Evolutionary conservation across 2,888 invertebrate species (phyloP).

Genomic region (Biston betularia): DNA sequence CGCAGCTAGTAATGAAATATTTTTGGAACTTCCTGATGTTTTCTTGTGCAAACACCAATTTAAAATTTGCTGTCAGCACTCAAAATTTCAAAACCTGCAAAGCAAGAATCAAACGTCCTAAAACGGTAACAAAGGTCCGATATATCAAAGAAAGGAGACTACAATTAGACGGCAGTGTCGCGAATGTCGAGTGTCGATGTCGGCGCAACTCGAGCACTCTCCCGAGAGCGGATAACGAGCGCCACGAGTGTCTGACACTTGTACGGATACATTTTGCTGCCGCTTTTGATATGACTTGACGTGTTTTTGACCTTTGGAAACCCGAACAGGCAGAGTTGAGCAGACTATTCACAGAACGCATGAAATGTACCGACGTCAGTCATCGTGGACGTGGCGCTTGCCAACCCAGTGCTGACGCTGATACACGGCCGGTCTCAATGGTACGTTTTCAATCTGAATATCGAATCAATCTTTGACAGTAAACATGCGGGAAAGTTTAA

Average conservation of each 20-base stretch:
- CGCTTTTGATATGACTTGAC: slow-evolving; percentile 17
- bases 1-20: no score
- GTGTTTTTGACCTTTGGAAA: slow-evolving; percentile 10
- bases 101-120: slow-evolving; percentile 11
- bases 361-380: neutral
- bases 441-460: no score
- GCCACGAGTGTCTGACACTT: slow-evolving; percentile 29
- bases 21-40: no score
- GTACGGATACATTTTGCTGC: slow-evolving; percentile 26
- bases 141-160: slow-evolving; percentile 27
- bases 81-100: slow-evolving; percentile 6
- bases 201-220: slow-evolving; percentile 46
- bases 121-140: slow-evolving; percentile 28
- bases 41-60: no score
- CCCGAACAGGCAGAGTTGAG: neutral
- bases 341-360: neutral
- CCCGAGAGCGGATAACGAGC: slow-evolving; percentile 55
- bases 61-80: neutral
- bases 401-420: no score
- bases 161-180: slow-evolving; percentile 34
- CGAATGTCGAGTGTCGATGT: slow-evolving; percentile 37
- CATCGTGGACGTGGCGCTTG: no score
- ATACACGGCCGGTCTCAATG: no score
- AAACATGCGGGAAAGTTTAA: no score
- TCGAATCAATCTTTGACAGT: no score